These are phyloP conservation scores for Staurois parvus DNA, from an alignment of 2,797 vertebrate genomes.

Conservation along the genomic window DNA sequence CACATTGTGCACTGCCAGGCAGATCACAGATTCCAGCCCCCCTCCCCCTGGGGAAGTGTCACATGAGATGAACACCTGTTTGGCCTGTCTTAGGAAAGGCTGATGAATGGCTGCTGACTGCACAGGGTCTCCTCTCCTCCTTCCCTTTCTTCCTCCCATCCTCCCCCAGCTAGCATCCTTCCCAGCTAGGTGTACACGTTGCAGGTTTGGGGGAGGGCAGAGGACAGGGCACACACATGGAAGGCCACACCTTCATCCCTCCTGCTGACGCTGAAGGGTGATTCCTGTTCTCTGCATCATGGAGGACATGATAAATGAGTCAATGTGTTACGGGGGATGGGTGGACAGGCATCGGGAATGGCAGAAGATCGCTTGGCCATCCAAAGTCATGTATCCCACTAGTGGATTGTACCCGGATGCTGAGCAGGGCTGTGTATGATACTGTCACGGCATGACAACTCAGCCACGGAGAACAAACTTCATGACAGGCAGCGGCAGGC, in stretches of 20 bases:
- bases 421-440: background rate
- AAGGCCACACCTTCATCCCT: constrained; percentile 53
- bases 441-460: background rate
- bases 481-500: background rate
- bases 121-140: constrained; percentile 26
- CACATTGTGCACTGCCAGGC: background rate
- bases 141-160: background rate
- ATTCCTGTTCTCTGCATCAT: constrained; percentile 31
- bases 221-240: background rate
- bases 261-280: constrained; percentile 35
- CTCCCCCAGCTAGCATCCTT: constrained; percentile 25
- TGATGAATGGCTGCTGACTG: constrained; percentile 67
- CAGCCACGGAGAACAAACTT: background rate
- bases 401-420: background rate
- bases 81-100: constrained; percentile 67
- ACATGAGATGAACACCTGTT: constrained; percentile 79
- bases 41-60: constrained; percentile 65
- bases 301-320: constrained; percentile 34
- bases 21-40: background rate
- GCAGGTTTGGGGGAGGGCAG: constrained; percentile 57
- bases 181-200: constrained; percentile 54
- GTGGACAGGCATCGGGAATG: too few species aligned
- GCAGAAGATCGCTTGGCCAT: too few species aligned
- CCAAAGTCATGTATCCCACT: background rate
- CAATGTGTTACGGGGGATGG: constrained; percentile 5